phyloP scores from a whole-genome alignment of 2,113 vertebrate species.

The Tyrannus savana region DNA sequence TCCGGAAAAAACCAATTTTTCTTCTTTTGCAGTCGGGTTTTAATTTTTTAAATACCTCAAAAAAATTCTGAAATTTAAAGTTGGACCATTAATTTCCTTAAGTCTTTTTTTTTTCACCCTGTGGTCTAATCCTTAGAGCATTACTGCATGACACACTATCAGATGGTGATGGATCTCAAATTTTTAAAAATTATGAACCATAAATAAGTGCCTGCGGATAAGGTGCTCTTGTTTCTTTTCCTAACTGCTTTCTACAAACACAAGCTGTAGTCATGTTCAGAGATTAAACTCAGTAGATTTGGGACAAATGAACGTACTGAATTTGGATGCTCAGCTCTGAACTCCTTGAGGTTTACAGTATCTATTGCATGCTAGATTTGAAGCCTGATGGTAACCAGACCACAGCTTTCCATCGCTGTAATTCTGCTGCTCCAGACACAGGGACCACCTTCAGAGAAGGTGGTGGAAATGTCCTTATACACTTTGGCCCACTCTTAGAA shows the following conservation, averaged over 20 bases:
- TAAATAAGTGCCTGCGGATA: neutral
- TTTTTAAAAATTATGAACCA: neutral
- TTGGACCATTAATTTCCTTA: neutral
- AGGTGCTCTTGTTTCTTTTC: neutral
- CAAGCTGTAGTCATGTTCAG: neutral
- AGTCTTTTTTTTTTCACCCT: neutral
- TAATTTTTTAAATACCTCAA: conserved; percentile 4
- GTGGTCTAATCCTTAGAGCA: neutral
- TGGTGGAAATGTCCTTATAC: neutral
- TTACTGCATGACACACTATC: neutral
- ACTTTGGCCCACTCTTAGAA: neutral
- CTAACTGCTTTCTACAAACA: neutral
- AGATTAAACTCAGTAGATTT: neutral
- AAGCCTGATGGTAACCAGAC: neutral
- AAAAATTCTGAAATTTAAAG: neutral
- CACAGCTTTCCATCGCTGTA: neutral
- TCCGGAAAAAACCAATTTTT: conserved; percentile 18
- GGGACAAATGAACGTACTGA: neutral
- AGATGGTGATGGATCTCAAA: neutral
- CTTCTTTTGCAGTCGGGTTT: conserved; percentile 11
- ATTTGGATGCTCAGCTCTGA: neutral
- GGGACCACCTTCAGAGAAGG: neutral
- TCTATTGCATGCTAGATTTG: neutral
- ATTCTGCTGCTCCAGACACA: neutral
- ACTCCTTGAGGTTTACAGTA: neutral